phyloP scores from a whole-genome alignment of 2,113 vertebrate species.

The Colistium nudipinnis region DNA sequence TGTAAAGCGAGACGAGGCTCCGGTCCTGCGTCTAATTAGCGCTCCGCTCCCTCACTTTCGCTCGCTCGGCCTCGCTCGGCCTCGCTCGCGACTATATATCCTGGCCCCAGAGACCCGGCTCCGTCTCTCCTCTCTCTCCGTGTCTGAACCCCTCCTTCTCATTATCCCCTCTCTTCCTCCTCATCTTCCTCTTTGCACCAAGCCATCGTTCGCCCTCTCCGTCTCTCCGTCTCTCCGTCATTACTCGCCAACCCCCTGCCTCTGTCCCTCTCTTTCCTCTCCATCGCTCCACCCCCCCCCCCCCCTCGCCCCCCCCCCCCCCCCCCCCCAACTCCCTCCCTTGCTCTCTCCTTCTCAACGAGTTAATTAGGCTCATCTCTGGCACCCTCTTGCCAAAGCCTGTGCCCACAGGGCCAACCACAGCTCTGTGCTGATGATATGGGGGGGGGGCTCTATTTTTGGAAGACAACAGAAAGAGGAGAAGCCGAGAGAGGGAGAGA shows the following conservation, averaged over 20 bases:
- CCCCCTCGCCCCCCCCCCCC: background rate
- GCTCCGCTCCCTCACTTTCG: slow-evolving; percentile 72
- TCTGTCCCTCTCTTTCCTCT: slow-evolving; percentile 25
- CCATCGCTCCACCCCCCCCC: background rate
- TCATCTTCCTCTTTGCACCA: slow-evolving; percentile 54
- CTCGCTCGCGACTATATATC: slow-evolving; percentile 59
- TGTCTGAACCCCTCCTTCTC: slow-evolving; percentile 66
- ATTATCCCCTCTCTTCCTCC: slow-evolving; percentile 62
- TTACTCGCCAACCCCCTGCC: slow-evolving; percentile 44
- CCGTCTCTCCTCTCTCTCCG: slow-evolving; percentile 44
- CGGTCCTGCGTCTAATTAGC: slow-evolving; percentile 75
- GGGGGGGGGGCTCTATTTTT: slow-evolving; percentile 74
- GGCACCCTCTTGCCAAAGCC: slow-evolving; percentile 73
- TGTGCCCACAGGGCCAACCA: slow-evolving; percentile 73
- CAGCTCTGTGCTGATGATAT: slow-evolving; percentile 60
- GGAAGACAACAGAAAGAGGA: slow-evolving; percentile 76
- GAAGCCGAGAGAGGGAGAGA: slow-evolving; percentile 41
- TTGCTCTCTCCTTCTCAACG: slow-evolving; percentile 65
- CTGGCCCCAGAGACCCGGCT: slow-evolving; percentile 68
- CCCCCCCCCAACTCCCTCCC: slow-evolving; percentile 31
- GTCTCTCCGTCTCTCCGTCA: slow-evolving; percentile 56
- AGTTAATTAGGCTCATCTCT: slow-evolving; percentile 83
- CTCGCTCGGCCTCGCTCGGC: slow-evolving; percentile 58
- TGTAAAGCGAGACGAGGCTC: slow-evolving; percentile 58
- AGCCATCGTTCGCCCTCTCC: slow-evolving; percentile 60